Conservation (phyloP, 2,113 vertebrate species). For the Bujurquina vittata region DNA sequence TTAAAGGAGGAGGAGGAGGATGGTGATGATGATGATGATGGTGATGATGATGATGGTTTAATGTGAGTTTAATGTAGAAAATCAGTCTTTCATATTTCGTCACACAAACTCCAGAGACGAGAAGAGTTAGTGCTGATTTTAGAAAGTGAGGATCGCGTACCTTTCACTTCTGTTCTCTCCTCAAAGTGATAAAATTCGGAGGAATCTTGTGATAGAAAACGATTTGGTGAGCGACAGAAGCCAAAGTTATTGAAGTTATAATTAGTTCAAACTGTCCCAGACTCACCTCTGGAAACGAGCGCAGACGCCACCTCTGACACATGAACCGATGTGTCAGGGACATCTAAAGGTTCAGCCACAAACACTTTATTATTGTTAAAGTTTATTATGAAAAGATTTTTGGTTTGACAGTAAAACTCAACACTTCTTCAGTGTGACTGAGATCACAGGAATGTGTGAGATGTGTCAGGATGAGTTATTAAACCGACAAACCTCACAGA, state of each 20-base stretch:
- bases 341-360: conserved; percentile 77
- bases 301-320: conserved; percentile 72
- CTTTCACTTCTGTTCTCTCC: conserved; percentile 66
- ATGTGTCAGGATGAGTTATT: not conserved
- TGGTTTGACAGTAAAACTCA: not conserved
- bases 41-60: conserved; percentile 6
- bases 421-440: not conserved
- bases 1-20: conserved; percentile 18
- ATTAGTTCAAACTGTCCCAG: not conserved
- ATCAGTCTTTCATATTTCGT: not conserved
- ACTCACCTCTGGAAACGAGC: conserved; percentile 81
- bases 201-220: conserved; percentile 61
- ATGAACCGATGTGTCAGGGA: conserved; percentile 85
- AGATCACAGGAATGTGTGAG: not conserved
- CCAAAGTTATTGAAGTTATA: not conserved
- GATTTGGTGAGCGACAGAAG: not conserved
- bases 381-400: no score
- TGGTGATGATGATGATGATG: conserved; percentile 8
- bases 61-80: not conserved
- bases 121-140: not conserved
- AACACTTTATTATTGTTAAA: not conserved
- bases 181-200: conserved; percentile 62
- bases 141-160: conserved; percentile 30
- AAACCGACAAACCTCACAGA: not conserved
- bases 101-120: not conserved